Base-by-base conservation (phyloP, 2,113 vertebrate species). In the Baryphthengus martii region DNA sequence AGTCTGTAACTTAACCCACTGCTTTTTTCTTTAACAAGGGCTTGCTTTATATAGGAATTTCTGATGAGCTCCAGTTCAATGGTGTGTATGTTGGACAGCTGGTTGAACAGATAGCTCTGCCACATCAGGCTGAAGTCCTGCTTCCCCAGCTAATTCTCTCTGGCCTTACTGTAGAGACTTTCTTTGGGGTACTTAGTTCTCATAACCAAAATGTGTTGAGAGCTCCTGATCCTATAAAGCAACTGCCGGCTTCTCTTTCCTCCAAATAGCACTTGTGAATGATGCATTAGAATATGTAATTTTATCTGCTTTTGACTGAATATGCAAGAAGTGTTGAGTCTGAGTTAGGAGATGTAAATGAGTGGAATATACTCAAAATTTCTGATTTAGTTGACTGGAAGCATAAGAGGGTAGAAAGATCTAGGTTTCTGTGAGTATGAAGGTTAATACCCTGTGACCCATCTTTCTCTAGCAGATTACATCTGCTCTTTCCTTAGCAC, bases 341-440 rank as follows among this genome's bases (percentile, higher is more conserved):
- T 77, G 68, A 80, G 45, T 53, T 33, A 52, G 50, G 84, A 71
- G 59, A 59, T 81, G 59, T 62, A 50, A 91, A 77, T 59, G 61
- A 71, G 26, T 67, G 45, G 68, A 67, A 67, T 70, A 56, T 2
- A 1, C 35, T 90, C 35, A 8, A 0, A 80, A 33, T 85, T 85
- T 81, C 61, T 71, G 23, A 33, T 87, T 81, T 93, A 29, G 8
- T 66, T 95, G 29, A 47, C 23, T 95, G 84, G 45, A 77, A 88
- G 40, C 10, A 2, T 75, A 52, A 40, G 20, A 85, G 29, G 33
- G 4, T 83, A 73, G 39, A 76, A 83, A 31, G 18, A 47, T 62
- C 1, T 45, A 2, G 49, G 44, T 92, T 67, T 72, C 13, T 65
- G n/a, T 39, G 39, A 75, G n/a, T n/a, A n/a, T n/a, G n/a, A n/a